phyloP scores from a whole-genome alignment of 2,113 vertebrate species.

The Hydrochoerus hydrochaeris region DNA sequence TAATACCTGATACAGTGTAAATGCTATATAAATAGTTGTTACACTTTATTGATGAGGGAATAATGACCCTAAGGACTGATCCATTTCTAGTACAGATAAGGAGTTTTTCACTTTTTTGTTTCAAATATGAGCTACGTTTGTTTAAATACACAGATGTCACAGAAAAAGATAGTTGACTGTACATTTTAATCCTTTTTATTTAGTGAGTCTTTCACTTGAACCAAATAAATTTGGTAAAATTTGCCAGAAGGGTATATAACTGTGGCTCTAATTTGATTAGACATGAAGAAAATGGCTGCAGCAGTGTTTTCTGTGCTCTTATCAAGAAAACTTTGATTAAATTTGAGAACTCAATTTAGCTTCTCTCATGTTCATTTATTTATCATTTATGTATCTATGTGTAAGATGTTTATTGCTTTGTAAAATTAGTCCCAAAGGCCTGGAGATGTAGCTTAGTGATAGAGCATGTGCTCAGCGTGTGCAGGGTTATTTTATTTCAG shows the following conservation, averaged over 20 bases:
- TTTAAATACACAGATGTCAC: not conserved
- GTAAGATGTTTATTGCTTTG: not conserved
- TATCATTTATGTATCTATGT: conserved; percentile 18
- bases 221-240: not conserved
- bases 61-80: not conserved
- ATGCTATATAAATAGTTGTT: too few species aligned
- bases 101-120: not conserved
- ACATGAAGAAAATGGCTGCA: conserved; percentile 35
- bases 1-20: not conserved
- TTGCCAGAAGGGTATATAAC: not conserved
- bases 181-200: not conserved
- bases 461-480: not conserved
- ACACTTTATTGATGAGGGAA: not conserved
- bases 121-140: not conserved
- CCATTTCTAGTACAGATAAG: not conserved
- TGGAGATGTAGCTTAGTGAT: not conserved
- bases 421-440: not conserved
- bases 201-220: conserved; percentile 45
- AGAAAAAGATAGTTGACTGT: not conserved
- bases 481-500: not conserved
- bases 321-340: conserved; percentile 33
- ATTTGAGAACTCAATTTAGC: conserved; percentile 1
- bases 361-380: conserved; percentile 13
- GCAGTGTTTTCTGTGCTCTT: not conserved
- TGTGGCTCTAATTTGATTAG: not conserved